Conservation (phyloP, 92 coral and sea anemone genomes). For the Bergia puertoricense region DNA sequence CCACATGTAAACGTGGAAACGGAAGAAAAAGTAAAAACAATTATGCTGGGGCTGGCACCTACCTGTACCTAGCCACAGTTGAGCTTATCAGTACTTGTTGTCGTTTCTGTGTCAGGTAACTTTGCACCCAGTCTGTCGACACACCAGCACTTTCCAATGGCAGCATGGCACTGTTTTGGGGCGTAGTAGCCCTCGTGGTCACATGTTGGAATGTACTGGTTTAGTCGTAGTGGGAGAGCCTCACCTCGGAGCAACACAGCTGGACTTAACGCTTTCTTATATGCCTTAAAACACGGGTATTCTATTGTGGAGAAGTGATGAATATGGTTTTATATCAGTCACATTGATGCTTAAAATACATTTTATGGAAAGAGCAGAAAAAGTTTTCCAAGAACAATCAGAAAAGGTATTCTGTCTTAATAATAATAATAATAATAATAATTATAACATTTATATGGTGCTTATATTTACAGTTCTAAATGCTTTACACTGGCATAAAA, state of each 20-base stretch:
- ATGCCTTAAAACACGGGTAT: slow-evolving; percentile 13
- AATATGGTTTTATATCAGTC: background rate
- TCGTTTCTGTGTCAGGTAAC: background rate
- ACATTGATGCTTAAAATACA: background rate
- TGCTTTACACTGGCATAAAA: too few species aligned
- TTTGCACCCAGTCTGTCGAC: slow-evolving; percentile 23
- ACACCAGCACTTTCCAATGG: slow-evolving; percentile 37
- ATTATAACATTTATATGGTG: too few species aligned
- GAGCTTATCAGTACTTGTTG: slow-evolving; percentile 26
- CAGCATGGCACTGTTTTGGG: slow-evolving; percentile 23
- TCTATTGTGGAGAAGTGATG: background rate
- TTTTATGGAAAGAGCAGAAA: background rate
- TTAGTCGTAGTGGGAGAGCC: background rate
- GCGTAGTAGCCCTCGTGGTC: slow-evolving; percentile 23
- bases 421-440: too few species aligned
- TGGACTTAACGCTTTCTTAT: background rate
- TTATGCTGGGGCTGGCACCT: background rate
- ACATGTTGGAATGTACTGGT: slow-evolving; percentile 29
- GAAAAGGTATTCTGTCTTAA: too few species aligned
- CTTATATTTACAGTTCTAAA: too few species aligned
- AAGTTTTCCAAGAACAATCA: background rate
- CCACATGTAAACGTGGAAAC: too few species aligned
- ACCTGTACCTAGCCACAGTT: slow-evolving; percentile 18
- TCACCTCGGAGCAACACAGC: slow-evolving; percentile 15
- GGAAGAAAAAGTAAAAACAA: too few species aligned